These are phyloP conservation scores for Poeciliopsis paucimaculata DNA, from an alignment of 2,797 vertebrate species.

Conservation along the genomic window DNA sequence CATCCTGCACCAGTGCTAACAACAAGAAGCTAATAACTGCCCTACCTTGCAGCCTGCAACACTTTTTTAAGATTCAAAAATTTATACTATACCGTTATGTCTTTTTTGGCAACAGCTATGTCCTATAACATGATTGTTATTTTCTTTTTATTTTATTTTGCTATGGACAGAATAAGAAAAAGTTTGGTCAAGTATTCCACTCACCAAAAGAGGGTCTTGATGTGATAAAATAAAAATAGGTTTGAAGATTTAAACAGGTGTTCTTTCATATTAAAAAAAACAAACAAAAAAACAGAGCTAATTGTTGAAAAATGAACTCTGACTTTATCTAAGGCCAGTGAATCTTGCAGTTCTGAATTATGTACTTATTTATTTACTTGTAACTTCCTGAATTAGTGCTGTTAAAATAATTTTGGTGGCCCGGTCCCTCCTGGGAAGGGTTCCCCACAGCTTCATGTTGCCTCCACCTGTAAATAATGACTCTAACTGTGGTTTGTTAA, in stretches of 20 bases:
- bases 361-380: background rate
- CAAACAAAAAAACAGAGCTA: background rate
- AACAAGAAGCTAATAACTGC: background rate
- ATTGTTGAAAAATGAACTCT: background rate
- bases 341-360: background rate
- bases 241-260: background rate
- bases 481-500: background rate
- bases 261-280: background rate
- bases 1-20: background rate
- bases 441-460: background rate
- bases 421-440: background rate
- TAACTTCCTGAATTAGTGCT: background rate
- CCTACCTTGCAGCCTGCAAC: background rate
- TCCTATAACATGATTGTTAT: background rate
- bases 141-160: background rate
- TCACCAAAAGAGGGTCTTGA: too few species aligned
- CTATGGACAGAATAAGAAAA: background rate
- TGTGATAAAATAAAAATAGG: background rate
- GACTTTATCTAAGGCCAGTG: background rate
- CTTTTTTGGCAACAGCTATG: background rate
- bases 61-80: conserved; percentile 31
- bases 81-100: background rate
- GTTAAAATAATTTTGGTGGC: background rate
- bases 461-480: background rate
- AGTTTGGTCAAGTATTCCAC: background rate